phyloP scores from a whole-genome alignment of 2,888 invertebrate species.

The Rapana venosa region DNA sequence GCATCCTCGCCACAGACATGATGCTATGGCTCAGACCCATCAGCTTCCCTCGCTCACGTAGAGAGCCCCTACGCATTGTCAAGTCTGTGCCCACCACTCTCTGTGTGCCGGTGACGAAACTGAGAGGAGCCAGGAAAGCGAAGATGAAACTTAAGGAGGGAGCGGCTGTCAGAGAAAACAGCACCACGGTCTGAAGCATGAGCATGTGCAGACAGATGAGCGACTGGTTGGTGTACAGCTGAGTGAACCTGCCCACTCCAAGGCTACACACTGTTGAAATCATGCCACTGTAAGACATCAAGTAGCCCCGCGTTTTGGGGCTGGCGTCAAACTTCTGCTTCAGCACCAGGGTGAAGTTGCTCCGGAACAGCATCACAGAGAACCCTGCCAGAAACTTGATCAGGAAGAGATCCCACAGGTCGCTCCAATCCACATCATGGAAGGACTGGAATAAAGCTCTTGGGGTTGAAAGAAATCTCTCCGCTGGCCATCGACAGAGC shows the following conservation, averaged over 20 bases:
- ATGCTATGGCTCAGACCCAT: conserved; percentile 77
- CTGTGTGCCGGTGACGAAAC: conserved; percentile 71
- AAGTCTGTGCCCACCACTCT: conserved; percentile 72
- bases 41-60: conserved; percentile 70
- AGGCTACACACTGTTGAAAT: conserved; percentile 73
- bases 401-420: conserved; percentile 75
- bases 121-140: conserved; percentile 67
- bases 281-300: conserved; percentile 74
- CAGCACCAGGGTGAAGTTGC: conserved; percentile 72
- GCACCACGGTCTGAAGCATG: conserved; percentile 57
- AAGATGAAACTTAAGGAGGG: conserved; percentile 64
- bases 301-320: conserved; percentile 72
- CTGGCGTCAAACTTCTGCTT: conserved; percentile 69
- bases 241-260: conserved; percentile 62
- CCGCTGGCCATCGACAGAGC: conserved; percentile 52
- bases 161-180: conserved; percentile 58
- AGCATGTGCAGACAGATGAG: conserved; percentile 44
- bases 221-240: conserved; percentile 44
- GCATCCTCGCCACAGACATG: conserved; percentile 75
- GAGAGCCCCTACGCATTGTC: conserved; percentile 66
- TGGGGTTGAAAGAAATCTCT: conserved; percentile 60
- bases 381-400: conserved; percentile 75
- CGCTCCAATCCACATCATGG: conserved; percentile 66
- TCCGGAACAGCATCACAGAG: conserved; percentile 74
- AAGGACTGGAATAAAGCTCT: conserved; percentile 59